These are phyloP conservation scores for Peribatodes rhomboidaria DNA, from an alignment of 2,888 invertebrate species.

Conservation along the genomic window DNA sequence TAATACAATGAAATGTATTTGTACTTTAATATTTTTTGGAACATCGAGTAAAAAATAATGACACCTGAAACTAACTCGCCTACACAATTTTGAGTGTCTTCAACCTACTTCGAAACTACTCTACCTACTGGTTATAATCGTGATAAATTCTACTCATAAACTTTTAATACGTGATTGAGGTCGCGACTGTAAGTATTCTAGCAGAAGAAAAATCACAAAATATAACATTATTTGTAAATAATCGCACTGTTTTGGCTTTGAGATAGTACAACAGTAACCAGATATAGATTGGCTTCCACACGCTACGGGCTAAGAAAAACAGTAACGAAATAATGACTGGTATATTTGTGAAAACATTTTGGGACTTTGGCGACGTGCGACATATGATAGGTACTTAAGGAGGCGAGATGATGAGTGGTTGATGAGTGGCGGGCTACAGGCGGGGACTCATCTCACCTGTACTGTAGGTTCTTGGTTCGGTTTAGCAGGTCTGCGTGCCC, in stretches of 20 bases:
- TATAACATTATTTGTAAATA: background rate
- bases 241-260: background rate
- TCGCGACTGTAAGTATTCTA: background rate
- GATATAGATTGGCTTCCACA: background rate
- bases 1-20: background rate
- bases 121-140: background rate
- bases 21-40: background rate
- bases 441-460: conserved; percentile 87
- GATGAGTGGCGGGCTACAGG: conserved; percentile 53
- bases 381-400: conserved; percentile 46
- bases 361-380: conserved; percentile 38
- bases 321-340: background rate
- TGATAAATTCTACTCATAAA: background rate
- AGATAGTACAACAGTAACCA: background rate
- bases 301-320: background rate
- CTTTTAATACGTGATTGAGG: background rate
- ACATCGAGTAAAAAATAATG: background rate
- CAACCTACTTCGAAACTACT: too few relatives aligned
- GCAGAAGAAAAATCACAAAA: background rate
- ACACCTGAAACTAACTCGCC: background rate
- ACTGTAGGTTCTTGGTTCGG: conserved; percentile 94
- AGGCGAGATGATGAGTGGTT: conserved; percentile 60
- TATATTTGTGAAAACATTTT: conserved; percentile 2
- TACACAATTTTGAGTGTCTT: background rate
- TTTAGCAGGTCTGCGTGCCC: conserved; percentile 95